Evolutionary conservation across 2,113 vertebrate genomes (phyloP), one percentile per base, ranked within the genome.

Genomic region (Peucedramus taeniatus): DNA sequence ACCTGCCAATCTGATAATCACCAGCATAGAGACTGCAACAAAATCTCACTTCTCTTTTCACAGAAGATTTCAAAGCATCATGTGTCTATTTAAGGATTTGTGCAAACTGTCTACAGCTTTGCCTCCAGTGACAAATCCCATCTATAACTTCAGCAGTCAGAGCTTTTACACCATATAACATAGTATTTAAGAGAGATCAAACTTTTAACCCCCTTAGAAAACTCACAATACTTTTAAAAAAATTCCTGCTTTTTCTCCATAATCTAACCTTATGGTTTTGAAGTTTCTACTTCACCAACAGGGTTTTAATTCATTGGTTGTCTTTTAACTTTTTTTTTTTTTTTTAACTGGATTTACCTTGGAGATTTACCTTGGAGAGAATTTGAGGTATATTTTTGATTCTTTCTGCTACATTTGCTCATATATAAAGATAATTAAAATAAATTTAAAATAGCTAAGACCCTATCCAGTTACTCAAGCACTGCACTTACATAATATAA

Each of bases 201-300:
- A 7, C 2, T 60, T 76, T 54, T 51, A 76, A 26, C 4, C 9
- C 11, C 7, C 5, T 33, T 74, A 47, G 50, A 50, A 87, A 68
- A 23, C 2, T n/a, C 2, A 2, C 53, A 45, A 21, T 42, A 15
- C 1, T 7, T 74, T 68, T 22, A 0, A 26, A 49, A 63, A 35
- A 1, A 12, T 10, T 51, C 39, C 13, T 61, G 4, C 19, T 70
- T 88, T 61, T 20, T 70, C 30, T 70, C 5, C 39, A 13, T 71
- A 57, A 72, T 81, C 7, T 61, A 35, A 59, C 6, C 3, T 31
- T 15, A 16, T 37, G 7, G 11, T 7, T 66, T 77, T 63, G 37
- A 69, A 70, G 16, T 40, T 66, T 54, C 26, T 59, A 33, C 4
- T 70, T 86, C 26, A 50, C 23, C 13, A 90, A 18, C 10, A n/a